Evolutionary conservation across 2,888 invertebrate species (phyloP).

Genomic region (Halictus quadricinctus): DNA sequence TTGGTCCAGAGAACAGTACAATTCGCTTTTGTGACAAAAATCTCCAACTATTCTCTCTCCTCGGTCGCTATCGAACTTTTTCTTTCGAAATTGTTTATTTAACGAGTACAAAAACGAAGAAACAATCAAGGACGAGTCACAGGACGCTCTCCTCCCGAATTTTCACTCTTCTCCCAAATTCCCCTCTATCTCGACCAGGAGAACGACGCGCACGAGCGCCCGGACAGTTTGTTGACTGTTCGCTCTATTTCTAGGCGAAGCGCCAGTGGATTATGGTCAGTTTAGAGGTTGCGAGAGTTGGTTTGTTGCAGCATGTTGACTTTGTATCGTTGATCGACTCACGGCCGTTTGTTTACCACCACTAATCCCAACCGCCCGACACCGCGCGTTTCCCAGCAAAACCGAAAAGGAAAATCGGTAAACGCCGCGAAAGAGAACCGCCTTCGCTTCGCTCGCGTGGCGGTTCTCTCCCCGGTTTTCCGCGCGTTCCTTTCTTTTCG

Average conservation of each 20-base stretch:
- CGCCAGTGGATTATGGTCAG: constrained; percentile 79
- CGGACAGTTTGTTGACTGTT: constrained; percentile 59
- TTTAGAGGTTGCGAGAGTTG: constrained; percentile 74
- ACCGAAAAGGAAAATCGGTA: not conserved
- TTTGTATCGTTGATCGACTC: constrained; percentile 65
- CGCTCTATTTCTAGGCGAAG: constrained; percentile 77
- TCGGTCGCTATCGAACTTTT: not conserved
- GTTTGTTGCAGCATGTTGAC: constrained; percentile 77
- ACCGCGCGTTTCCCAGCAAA: not conserved
- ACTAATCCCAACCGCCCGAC: constrained; percentile 58
- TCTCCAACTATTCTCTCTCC: not conserved
- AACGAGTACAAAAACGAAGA: not conserved
- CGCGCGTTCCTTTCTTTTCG: not conserved
- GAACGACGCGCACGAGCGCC: constrained; percentile 61
- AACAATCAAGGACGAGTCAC: not conserved
- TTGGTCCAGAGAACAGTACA: not conserved
- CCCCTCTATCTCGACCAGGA: constrained; percentile 45
- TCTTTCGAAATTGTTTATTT: not conserved
- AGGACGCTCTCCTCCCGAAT: not conserved
- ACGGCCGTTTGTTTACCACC: constrained; percentile 58
- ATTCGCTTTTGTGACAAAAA: not conserved
- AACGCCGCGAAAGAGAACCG: constrained; percentile 4
- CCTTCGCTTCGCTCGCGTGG: not conserved
- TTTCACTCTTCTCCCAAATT: constrained; percentile 22
- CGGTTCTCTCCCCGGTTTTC: constrained; percentile 5